These are phyloP conservation scores for Synanthedon vespiformis DNA, from an alignment of 2,888 invertebrate genomes.

Conservation along the genomic window DNA sequence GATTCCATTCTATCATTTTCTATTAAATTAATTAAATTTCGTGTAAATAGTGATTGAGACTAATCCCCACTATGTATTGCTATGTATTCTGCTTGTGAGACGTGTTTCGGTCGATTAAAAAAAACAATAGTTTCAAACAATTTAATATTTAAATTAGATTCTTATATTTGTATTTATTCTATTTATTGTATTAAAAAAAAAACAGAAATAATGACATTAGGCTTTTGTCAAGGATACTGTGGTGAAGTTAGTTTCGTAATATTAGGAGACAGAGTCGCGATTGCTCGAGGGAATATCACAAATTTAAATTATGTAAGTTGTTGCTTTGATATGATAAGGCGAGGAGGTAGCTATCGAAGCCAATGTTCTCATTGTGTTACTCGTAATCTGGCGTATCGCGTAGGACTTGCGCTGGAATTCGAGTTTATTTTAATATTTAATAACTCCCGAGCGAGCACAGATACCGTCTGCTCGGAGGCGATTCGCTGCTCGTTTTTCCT, in stretches of 20 bases:
- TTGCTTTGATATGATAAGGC: slow-evolving; percentile 61
- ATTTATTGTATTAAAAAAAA: too few species aligned
- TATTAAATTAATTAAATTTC: too few species aligned
- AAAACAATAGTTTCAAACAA: slow-evolving; percentile 2
- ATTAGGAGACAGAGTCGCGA: slow-evolving; percentile 9
- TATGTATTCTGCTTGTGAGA: too few species aligned
- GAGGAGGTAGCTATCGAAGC: slow-evolving; percentile 43
- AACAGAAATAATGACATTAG: neutral
- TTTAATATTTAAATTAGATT: neutral
- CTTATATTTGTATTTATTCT: too few species aligned
- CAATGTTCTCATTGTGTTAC: slow-evolving; percentile 62
- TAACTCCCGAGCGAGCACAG: slow-evolving; percentile 58
- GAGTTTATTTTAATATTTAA: slow-evolving; percentile 71
- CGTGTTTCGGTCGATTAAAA: too few species aligned
- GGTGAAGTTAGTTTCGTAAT: too few species aligned
- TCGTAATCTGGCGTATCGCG: slow-evolving; percentile 64
- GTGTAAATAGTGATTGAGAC: too few species aligned
- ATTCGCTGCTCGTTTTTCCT: slow-evolving; percentile 59
- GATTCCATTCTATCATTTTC: too few species aligned
- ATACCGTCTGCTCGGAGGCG: slow-evolving; percentile 60
- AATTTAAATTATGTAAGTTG: slow-evolving; percentile 53
- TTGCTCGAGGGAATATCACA: slow-evolving; percentile 26
- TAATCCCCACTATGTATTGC: too few species aligned
- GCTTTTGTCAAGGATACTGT: neutral
- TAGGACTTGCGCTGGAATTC: slow-evolving; percentile 65